These are phyloP conservation scores for Apodemus agrarius DNA, from an alignment of 2,797 vertebrate species.

Conservation along the genomic window DNA sequence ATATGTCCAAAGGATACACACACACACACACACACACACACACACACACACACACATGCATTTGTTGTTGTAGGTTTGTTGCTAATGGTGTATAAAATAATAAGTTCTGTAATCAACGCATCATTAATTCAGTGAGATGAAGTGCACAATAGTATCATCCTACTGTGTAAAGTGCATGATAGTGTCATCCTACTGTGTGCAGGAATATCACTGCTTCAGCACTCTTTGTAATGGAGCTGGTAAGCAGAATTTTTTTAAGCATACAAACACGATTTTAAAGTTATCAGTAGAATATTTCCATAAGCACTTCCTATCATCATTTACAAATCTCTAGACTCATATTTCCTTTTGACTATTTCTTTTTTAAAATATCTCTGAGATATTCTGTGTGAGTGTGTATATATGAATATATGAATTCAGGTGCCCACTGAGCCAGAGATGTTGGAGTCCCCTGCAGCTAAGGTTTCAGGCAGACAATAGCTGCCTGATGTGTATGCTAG, in stretches of 20 bases:
- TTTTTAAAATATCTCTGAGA: not conserved
- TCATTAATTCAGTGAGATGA: conserved; percentile 31
- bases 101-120: not conserved
- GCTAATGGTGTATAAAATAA: conserved; percentile 39
- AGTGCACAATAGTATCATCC: not conserved
- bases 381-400: not conserved
- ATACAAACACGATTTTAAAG: not conserved
- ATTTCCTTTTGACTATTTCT: conserved; percentile 2
- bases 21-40: too few species aligned
- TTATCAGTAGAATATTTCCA: not conserved
- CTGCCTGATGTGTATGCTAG: not conserved
- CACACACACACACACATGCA: too few species aligned
- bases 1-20: not conserved
- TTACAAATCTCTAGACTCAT: conserved; percentile 24
- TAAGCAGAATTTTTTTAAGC: not conserved
- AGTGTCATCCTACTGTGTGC: not conserved
- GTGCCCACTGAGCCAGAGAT: not conserved
- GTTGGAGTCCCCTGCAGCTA: not conserved
- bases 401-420: not conserved
- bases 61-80: not conserved
- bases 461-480: not conserved
- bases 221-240: not conserved
- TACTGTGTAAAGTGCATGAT: not conserved
- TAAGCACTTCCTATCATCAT: not conserved
- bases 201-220: conserved; percentile 2